Evolutionary conservation across 2,113 vertebrate species (phyloP).

Genomic region (Ramphastos sulfuratus): DNA sequence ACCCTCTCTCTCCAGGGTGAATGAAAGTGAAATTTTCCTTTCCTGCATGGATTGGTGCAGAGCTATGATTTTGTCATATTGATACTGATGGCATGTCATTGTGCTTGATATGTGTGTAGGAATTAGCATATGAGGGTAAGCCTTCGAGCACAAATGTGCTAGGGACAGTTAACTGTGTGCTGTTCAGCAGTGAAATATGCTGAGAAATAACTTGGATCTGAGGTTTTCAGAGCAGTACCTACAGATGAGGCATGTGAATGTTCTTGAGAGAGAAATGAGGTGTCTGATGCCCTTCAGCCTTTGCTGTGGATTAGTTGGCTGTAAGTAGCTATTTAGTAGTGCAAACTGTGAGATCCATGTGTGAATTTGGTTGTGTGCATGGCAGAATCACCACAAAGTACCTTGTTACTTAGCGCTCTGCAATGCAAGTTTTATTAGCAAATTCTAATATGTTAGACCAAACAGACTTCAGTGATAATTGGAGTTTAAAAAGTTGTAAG

Average conservation of each 20-base stretch:
- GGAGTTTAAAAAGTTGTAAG: neutral
- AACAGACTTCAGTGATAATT: neutral
- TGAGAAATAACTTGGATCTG: neutral
- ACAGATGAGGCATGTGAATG: neutral
- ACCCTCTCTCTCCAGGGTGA: neutral
- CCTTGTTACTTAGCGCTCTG: neutral
- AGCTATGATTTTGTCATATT: neutral
- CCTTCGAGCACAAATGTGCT: neutral
- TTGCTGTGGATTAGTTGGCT: neutral
- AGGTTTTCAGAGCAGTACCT: neutral
- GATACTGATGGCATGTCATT: neutral
- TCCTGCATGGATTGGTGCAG: neutral
- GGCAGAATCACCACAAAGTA: neutral
- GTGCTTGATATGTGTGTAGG: rapidly evolving
- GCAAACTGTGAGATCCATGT: neutral
- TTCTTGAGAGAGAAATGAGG: neutral
- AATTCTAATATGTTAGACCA: neutral
- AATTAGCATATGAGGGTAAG: neutral
- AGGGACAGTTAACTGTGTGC: neutral
- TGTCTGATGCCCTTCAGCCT: neutral
- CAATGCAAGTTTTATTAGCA: neutral
- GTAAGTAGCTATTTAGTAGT: neutral
- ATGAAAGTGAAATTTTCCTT: neutral
- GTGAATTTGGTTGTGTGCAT: rapidly evolving
- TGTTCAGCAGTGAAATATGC: neutral